Conservation (phyloP, 2,888 invertebrate species). For the Lutraria lutraria region DNA sequence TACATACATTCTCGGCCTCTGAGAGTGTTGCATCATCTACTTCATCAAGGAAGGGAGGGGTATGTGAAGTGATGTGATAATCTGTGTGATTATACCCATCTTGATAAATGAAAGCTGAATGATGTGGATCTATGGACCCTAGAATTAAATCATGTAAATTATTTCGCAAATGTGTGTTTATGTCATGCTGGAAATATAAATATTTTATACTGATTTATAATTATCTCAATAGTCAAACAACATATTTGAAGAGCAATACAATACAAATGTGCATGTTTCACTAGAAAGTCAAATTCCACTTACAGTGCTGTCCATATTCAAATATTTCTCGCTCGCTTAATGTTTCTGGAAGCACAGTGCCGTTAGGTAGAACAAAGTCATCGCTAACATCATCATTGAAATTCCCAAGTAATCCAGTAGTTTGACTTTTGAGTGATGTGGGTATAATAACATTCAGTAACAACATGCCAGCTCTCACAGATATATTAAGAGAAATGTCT, state of each 20-base stretch:
- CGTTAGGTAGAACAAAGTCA: slow-evolving; percentile 70
- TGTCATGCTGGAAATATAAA: not conserved
- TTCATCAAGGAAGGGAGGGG: slow-evolving; percentile 33
- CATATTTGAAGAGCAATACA: not conserved
- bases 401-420: slow-evolving; percentile 79
- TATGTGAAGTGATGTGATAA: slow-evolving; percentile 26
- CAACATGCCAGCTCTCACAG: slow-evolving; percentile 52
- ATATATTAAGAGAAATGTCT: slow-evolving; percentile 52
- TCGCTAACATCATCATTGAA: slow-evolving; percentile 75
- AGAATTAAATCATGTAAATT: not conserved
- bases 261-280: not conserved
- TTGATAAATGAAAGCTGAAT: slow-evolving; percentile 32
- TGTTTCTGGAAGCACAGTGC: slow-evolving; percentile 29
- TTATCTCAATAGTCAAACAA: too few species aligned
- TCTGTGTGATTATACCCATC: slow-evolving; percentile 19
- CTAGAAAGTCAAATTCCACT: not conserved
- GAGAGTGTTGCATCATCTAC: not conserved
- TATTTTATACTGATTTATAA: not conserved
- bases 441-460: slow-evolving; percentile 65
- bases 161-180: too few species aligned
- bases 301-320: slow-evolving; percentile 44
- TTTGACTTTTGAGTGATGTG: slow-evolving; percentile 67
- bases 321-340: slow-evolving; percentile 47
- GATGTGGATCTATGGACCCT: slow-evolving; percentile 22
- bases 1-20: slow-evolving; percentile 20